A percentile compares a stretch with the other conserved stretches of the same genome.
Evolutionary conservation across 2,113 vertebrate species (phyloP).

Genomic region (Tonatia bakeri): DNA sequence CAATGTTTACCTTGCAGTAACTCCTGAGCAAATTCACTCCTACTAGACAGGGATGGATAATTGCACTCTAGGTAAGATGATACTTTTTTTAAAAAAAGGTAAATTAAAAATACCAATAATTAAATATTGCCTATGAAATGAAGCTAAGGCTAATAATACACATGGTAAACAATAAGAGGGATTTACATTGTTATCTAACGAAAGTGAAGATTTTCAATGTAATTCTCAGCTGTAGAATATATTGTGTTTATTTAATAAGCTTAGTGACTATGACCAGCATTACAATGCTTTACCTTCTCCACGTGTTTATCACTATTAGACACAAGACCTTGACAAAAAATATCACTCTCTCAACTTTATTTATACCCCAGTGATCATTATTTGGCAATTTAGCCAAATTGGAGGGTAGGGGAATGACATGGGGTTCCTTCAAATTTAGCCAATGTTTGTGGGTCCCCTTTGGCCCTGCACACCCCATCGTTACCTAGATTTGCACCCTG

Average conservation of each 20-base stretch:
- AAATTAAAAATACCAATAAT: slow-evolving; percentile 67
- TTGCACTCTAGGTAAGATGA: slow-evolving; percentile 27
- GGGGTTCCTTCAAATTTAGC: not conserved
- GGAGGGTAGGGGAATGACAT: not conserved
- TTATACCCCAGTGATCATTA: not conserved
- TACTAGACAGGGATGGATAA: slow-evolving; percentile 64
- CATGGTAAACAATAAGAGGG: slow-evolving; percentile 43
- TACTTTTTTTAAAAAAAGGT: slow-evolving; percentile 6
- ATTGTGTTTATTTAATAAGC: slow-evolving; percentile 38
- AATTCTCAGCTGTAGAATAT: not conserved
- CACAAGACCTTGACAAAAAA: not conserved
- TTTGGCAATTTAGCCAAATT: not conserved
- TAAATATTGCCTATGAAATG: slow-evolving; percentile 66
- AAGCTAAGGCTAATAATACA: slow-evolving; percentile 55
- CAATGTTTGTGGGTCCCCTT: not conserved
- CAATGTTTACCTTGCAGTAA: slow-evolving; percentile 59
- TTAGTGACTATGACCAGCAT: not conserved
- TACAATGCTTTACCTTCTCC: slow-evolving; percentile 12
- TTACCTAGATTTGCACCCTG: not conserved
- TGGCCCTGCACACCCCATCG: not conserved
- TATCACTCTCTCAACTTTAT: not conserved
- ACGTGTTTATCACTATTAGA: not conserved
- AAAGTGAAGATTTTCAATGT: not conserved
- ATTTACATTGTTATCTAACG: slow-evolving; percentile 15
- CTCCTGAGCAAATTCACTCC: slow-evolving; percentile 60